phyloP scores from a whole-genome alignment of 2,797 vertebrate genomes.

The Cuculus canorus region DNA sequence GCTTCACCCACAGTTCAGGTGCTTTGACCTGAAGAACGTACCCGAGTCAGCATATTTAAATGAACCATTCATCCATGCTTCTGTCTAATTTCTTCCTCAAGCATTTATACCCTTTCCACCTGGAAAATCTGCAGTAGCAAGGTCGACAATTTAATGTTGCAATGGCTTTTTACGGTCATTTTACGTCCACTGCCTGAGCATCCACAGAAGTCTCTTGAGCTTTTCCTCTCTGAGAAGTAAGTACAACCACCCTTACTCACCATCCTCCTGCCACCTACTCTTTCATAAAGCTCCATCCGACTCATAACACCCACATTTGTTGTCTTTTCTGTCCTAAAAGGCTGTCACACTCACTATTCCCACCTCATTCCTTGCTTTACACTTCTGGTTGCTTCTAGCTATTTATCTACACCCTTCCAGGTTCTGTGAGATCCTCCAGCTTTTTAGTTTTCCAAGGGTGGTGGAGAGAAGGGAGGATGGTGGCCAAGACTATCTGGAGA shows the following conservation, averaged over 20 bases:
- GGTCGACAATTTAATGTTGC: neutral
- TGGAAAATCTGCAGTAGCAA: neutral
- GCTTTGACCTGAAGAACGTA: neutral
- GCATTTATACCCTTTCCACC: neutral
- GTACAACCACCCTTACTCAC: neutral
- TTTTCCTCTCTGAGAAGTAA: neutral
- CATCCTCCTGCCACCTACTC: neutral
- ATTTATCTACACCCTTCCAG: neutral
- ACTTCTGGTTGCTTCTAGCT: neutral
- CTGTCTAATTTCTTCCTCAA: neutral
- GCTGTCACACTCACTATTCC: neutral
- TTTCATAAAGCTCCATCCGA: neutral
- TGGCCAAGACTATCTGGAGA: neutral
- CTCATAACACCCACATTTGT: neutral
- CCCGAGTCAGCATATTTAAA: neutral
- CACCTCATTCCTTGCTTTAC: neutral
- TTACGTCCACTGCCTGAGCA: neutral
- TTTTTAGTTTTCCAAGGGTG: neutral
- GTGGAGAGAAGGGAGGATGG: neutral
- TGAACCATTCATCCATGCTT: neutral
- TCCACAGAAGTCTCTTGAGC: neutral
- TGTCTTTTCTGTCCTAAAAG: neutral
- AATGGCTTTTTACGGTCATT: rapidly evolving
- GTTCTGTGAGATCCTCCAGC: neutral
- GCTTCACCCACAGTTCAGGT: neutral